Percentiles rank a stretch among this genome's conserved stretches.
These are phyloP conservation scores for Calyptommatus sinebrachiatus DNA, from an alignment of 2,113 vertebrate species.

Conservation along the genomic window DNA sequence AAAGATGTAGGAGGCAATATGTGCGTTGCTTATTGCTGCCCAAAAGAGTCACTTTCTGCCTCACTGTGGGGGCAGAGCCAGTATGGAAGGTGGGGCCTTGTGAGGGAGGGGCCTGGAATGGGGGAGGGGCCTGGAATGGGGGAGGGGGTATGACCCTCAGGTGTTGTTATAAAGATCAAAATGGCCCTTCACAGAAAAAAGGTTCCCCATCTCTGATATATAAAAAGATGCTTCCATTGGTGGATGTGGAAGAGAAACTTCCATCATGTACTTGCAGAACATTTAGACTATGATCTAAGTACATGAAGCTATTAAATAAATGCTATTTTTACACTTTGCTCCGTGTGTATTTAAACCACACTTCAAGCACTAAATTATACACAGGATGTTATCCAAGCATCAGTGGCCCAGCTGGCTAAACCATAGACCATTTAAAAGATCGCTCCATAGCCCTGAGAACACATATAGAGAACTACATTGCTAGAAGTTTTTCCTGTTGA, in stretches of 20 bases:
- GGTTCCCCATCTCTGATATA: too few species aligned
- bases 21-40: too few species aligned
- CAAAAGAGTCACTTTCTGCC: too few species aligned
- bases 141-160: too few species aligned
- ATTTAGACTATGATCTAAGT: neutral
- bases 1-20: too few species aligned
- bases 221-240: neutral
- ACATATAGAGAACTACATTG: neutral
- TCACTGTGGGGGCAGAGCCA: too few species aligned
- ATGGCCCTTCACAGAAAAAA: too few species aligned
- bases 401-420: neutral
- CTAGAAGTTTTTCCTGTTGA: too few species aligned
- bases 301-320: neutral
- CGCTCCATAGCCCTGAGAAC: neutral
- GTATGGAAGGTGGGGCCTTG: too few species aligned
- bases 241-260: neutral
- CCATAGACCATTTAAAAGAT: neutral
- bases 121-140: too few species aligned
- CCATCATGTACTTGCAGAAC: neutral
- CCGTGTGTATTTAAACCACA: neutral
- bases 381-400: neutral
- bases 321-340: neutral
- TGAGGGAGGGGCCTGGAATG: too few species aligned
- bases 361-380: neutral
- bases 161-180: neutral